Percentiles rank a stretch among this genome's conserved stretches.
Evolutionary conservation across 1,140 invertebrate genomes (phyloP).

Genomic region (Polypedilum pembai): DNA sequence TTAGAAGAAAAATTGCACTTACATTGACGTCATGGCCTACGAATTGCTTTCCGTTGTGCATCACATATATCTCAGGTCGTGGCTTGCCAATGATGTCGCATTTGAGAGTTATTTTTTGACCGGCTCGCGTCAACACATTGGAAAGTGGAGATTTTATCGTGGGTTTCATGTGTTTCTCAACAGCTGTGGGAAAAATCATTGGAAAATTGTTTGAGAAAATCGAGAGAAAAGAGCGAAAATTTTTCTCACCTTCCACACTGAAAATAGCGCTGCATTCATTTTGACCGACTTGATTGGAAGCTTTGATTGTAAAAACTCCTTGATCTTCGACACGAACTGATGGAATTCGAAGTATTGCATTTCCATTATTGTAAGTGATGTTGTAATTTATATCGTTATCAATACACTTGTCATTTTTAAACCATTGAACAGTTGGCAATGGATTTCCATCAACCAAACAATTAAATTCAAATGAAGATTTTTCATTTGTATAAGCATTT

Average conservation of each 20-base stretch:
- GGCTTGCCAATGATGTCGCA: constrained; percentile 68
- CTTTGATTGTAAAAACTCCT: constrained; percentile 62
- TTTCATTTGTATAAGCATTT: constrained; percentile 56
- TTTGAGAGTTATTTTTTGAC: constrained; percentile 57
- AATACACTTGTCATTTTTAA: constrained; percentile 52
- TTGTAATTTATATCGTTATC: constrained; percentile 48
- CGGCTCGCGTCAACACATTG: constrained; percentile 56
- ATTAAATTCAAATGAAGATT: constrained; percentile 56
- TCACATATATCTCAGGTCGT: constrained; percentile 58
- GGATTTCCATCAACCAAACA: constrained; percentile 68
- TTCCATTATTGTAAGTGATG: constrained; percentile 64
- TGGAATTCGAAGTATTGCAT: constrained; percentile 62
- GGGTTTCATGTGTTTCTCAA: constrained; percentile 57
- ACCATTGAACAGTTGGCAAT: constrained; percentile 74
- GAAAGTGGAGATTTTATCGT: constrained; percentile 57
- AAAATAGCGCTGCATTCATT: constrained; percentile 65
- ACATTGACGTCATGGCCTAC: constrained; percentile 49
- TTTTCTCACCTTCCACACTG: constrained; percentile 64
- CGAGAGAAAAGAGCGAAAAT: not conserved
- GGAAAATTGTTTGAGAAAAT: not conserved
- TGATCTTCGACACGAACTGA: constrained; percentile 55
- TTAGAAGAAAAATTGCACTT: constrained; percentile 33
- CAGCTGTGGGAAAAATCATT: constrained; percentile 38
- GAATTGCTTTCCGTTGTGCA: constrained; percentile 57
- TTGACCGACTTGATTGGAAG: constrained; percentile 63